Base-by-base conservation (phyloP, 1,140 invertebrate genomes). In the Drosophila obscura region DNA sequence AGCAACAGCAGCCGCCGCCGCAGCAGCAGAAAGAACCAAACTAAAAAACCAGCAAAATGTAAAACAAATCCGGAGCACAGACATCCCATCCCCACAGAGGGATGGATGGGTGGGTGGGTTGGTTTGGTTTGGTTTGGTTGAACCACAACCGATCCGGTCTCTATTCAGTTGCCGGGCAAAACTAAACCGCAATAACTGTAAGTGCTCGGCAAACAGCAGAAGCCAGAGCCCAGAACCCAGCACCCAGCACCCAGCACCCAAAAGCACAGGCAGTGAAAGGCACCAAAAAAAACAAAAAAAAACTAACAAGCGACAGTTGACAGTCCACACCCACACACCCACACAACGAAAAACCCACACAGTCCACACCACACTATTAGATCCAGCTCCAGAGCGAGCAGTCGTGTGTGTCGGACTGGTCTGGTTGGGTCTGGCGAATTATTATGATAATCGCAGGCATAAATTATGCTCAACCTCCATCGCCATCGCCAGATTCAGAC, bases 111-210 rank as follows among this genome's bases (percentile, higher is more conserved):
- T 24, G 22, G 22, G 22, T 24, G 22, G 22, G 3, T 24, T 13
- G n/a, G 24, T n/a, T n/a, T n/a, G n/a, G n/a, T n/a, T n/a, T n/a
- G n/a, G n/a, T n/a, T n/a, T 3, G 45, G 45, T 19, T 46, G 15
- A 48, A 7, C 31, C 55, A 24, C 39, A 44, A 53, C 55, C 61
- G 51, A 57, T 58, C 43, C 53, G 73, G 44, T 45, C 52, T 72
- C 66, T 74, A 77, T 84, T 85, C 81, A 87, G 85, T 87, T 80
- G 62, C 55, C 77, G 50, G 66, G 73, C 84, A 78, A 78, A 81
- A 88, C 75, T 87, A 82, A 87, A 79, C 79, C 78, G 82, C 82
- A 87, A 87, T 87, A 87, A 87, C 72, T 79, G 79, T 88, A 87
- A 87, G 82, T 87, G 82, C 82, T 79, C 63, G 55, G 66, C 82